Evolutionary conservation across 2,113 vertebrate genomes (phyloP).

Genomic region (Climacteris rufus): DNA sequence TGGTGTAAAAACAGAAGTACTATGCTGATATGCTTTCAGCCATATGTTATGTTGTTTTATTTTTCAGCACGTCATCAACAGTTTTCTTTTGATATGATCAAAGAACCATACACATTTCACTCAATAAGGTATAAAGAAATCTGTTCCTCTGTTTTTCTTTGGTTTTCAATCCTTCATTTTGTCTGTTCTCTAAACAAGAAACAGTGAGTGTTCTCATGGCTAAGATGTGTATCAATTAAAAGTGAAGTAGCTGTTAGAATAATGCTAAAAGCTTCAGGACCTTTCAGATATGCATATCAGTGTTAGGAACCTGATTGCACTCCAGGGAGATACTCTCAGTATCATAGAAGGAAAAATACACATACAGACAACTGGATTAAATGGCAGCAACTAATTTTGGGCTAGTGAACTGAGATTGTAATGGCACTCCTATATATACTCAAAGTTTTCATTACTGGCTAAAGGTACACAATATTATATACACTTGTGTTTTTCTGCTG

Average conservation of each 20-base stretch:
- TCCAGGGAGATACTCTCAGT: not conserved
- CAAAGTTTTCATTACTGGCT: not conserved
- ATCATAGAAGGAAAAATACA: not conserved
- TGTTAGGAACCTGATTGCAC: not conserved
- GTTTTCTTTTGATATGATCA: slow-evolving; percentile 55
- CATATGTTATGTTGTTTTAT: slow-evolving; percentile 61
- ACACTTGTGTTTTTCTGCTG: not conserved
- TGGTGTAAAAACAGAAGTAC: slow-evolving; percentile 14
- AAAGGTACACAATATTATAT: not conserved
- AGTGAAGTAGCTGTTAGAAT: not conserved
- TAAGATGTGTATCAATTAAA: slow-evolving; percentile 17
- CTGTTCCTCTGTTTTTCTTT: slow-evolving; percentile 31
- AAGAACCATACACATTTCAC: slow-evolving; percentile 47
- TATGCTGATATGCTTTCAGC: slow-evolving; percentile 1
- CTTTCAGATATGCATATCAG: not conserved
- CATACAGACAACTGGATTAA: not conserved
- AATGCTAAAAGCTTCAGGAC: not conserved
- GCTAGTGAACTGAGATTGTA: not conserved
- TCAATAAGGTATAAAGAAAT: slow-evolving; percentile 63
- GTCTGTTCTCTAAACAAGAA: slow-evolving; percentile 3
- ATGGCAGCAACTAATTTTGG: not conserved
- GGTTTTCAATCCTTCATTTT: slow-evolving; percentile 1
- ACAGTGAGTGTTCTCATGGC: not conserved
- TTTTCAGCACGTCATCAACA: slow-evolving; percentile 60
- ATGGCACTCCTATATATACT: not conserved